Base-by-base conservation (phyloP, 2,888 invertebrate genomes). In the Chymomyza amoena region DNA sequence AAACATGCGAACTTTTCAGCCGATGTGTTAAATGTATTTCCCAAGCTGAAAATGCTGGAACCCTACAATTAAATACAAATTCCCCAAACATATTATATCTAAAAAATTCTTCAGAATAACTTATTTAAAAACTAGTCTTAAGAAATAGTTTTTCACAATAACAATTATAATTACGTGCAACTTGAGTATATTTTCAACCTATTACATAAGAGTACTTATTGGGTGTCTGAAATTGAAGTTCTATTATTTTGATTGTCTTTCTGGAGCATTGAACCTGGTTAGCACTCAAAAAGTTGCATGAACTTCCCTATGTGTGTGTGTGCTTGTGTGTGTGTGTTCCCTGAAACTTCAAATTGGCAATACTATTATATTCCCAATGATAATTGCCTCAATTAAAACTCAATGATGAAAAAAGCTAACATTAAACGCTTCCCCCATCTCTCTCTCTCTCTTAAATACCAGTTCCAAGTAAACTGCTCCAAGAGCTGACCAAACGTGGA, bases 331-430 rank as follows among this genome's bases (percentile, higher is more conserved):
- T 45, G 5, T 10, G 39, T 45, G 13, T 45, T 45, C 32, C 13
- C 4, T 13, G 13, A 13, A 13, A 45, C 39, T 63, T 36, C 16
- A 16, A 70, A 69, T 71, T 52, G 61, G 51, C 20, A 51, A 57
- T 61, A 77, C 77, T 72, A 75, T 81, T 79, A 76, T 70, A 65
- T 64, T 70, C 25, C 50, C 52, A 66, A 45, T 68, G 64, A 70
- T 80, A 76, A 72, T 76, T 76, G 70, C 69, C 10, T 61, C 69
- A 82, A 80, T 80, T 78, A 73, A 54, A 69, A 70, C 56, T 56
- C 64, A 71, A 73, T 51, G 51, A 72, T 52, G 65, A 57, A 61
- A 50, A 51, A 25, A 45, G 54, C 70, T 54, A 69, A 67, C 56
- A 68, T 64, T 32, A 61, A 75, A 25, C 16, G 32, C 65, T 45